Base-by-base conservation (phyloP, 2,797 vertebrate genomes). In the Hephaestus fuliginosus region DNA sequence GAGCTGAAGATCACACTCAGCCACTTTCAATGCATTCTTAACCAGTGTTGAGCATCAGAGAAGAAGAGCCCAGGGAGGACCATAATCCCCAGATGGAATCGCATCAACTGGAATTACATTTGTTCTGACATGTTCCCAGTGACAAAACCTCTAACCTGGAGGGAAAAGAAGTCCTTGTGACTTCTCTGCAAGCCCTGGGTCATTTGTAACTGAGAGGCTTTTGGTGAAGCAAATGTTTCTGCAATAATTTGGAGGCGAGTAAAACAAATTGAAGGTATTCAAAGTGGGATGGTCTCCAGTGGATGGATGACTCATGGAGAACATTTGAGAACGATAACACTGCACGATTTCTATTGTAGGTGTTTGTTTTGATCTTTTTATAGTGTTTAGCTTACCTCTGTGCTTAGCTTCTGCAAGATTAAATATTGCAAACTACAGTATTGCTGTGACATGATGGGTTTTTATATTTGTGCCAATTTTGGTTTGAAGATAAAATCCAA, bases 361-460 rank as follows among this genome's bases (percentile, higher is more conserved):
- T 69, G 18, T 60, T 73, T 12, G 25, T n/a, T 60, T 44, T 73
- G 6, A 33, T 79, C 30, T 66, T 78, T 79, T 75, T 55, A 71
- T 14, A 61, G 57, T 12, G 11, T 74, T 63, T 41, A 72, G 28
- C 74, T 80, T 63, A 15, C 30, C 15, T n/a, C 41, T 25, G 1
- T 25, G 25, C 25, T 25, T 25, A 44, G 28, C 62, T 7, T 48
- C 62, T 46, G 57, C 13, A 10, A 46, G 52, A 30, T 56, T 64
- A 58, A 20, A 63, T 14, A 30, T 18, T 55, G 30, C 61, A 70
- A 41, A 56, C 36, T 51, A n/a, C 41, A 62, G 3, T 2, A 20
- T n/a, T 60, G 25, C 55, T 48, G 18, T 18, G 8, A n/a, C 3
- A 25, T 80, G 63, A 81, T 84, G 62, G 69, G 72, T 75, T 86